phyloP scores from a whole-genome alignment of 2,113 vertebrate species.

The Poeciliopsis occidentalis region DNA sequence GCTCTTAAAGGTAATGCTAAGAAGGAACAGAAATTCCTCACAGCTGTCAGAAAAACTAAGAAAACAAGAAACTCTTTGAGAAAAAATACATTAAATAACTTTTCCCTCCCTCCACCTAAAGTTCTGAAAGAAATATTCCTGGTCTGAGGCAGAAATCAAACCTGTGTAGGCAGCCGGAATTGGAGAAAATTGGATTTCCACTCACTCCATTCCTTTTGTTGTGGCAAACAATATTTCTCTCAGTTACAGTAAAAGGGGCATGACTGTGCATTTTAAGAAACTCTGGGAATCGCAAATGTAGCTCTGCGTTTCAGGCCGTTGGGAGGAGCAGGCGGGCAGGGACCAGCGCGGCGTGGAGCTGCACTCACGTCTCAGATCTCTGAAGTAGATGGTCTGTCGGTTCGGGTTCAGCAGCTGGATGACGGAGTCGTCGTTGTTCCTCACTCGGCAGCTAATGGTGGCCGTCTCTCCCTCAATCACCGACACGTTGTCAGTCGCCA shows the following conservation, averaged over 20 bases:
- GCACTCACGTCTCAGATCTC: constrained; percentile 92
- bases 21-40: not conserved
- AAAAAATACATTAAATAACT: not conserved
- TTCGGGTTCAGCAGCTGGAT: constrained; percentile 99
- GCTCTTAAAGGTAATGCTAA: not conserved
- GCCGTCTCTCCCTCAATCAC: constrained; percentile 82
- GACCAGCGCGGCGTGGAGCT: no score
- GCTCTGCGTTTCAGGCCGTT: not conserved
- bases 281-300: not conserved
- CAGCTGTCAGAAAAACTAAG: not conserved
- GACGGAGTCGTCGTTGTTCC: constrained; percentile 95
- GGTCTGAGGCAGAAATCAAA: not conserved
- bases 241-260: not conserved
- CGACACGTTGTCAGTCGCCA: constrained; percentile 86
- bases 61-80: not conserved
- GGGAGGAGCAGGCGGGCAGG: no score
- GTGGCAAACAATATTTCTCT: not conserved
- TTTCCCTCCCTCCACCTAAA: not conserved
- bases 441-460: constrained; percentile 84
- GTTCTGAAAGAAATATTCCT: constrained; percentile 3
- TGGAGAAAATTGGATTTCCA: constrained; percentile 8
- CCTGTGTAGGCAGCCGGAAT: not conserved
- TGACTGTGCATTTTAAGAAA: not conserved
- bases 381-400: constrained; percentile 94
- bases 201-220: not conserved